phyloP scores from a whole-genome alignment of 1,140 invertebrate genomes.

The Drosophila orosa region DNA sequence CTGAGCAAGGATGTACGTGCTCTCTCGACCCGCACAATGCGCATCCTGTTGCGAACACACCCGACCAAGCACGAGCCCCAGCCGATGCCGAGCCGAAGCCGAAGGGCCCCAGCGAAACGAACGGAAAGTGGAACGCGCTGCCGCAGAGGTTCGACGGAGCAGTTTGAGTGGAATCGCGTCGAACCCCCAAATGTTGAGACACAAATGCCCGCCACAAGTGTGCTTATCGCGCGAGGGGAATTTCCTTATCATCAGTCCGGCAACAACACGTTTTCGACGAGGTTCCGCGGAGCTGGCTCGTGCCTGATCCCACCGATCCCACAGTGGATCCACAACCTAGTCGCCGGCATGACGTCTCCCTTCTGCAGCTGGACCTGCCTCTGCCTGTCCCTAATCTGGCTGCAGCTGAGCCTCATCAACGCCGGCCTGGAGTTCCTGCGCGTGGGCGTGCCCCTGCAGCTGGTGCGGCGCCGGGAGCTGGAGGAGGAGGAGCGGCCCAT shows the following conservation, averaged over 20 bases:
- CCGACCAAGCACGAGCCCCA: background rate
- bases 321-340: conserved; percentile 18
- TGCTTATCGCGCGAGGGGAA: conserved; percentile 5
- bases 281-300: background rate
- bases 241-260: conserved; percentile 16
- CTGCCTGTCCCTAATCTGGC: conserved; percentile 36
- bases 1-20: conserved; percentile 3
- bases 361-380: conserved; percentile 11
- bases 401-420: conserved; percentile 42
- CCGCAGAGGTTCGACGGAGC: conserved; percentile 25
- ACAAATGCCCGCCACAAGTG: background rate
- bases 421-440: conserved; percentile 27
- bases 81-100: background rate
- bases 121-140: conserved; percentile 12
- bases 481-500: conserved; percentile 37
- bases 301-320: conserved; percentile 11
- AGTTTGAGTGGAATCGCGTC: conserved; percentile 15
- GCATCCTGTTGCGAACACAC: conserved; percentile 40
- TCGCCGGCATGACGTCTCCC: conserved; percentile 4
- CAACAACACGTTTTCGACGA: conserved; percentile 7
- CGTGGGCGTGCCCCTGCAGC: conserved; percentile 22
- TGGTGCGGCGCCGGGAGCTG: conserved; percentile 29
- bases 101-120: conserved; percentile 22
- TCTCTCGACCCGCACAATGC: conserved; percentile 47
- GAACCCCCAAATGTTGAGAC: conserved; percentile 18